Conservation (phyloP, 2,888 invertebrate genomes). For the Tachina lurida region DNA sequence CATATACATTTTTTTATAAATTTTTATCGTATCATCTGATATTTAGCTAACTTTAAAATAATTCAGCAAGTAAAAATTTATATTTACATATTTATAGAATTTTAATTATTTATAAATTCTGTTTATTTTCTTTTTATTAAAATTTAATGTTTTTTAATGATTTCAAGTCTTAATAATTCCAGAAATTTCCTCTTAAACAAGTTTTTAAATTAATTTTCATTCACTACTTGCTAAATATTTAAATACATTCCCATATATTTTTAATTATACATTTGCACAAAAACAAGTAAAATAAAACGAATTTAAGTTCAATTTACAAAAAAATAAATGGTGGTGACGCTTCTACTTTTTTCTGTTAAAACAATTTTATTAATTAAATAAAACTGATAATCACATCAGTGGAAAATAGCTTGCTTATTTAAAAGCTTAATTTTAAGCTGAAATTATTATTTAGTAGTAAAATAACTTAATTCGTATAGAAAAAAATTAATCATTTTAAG, state of each 20-base stretch:
- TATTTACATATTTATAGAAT: not conserved
- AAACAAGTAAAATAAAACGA: not conserved
- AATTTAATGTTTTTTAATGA: not conserved
- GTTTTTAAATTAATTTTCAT: slow-evolving; percentile 3
- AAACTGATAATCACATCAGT: slow-evolving; percentile 29
- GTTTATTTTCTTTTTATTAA: not conserved
- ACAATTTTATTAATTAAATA: slow-evolving; percentile 34
- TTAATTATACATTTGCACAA: not conserved
- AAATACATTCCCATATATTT: not conserved
- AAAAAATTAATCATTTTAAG: slow-evolving; percentile 10
- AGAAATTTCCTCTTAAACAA: not conserved
- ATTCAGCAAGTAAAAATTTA: not conserved
- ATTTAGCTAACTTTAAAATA: not conserved
- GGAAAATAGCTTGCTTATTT: not conserved
- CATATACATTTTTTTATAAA: too few species aligned
- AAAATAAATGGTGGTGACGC: not conserved
- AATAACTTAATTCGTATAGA: not conserved
- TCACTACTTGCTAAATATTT: not conserved
- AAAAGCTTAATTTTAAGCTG: not conserved
- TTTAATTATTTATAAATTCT: too few species aligned
- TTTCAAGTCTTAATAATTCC: not conserved
- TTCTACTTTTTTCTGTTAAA: not conserved
- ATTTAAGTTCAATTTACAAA: not conserved
- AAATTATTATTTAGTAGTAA: slow-evolving; percentile 5
- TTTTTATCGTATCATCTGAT: not conserved